phyloP scores from a whole-genome alignment of 2,797 vertebrate genomes.

The Xiphorhynchus erythropygius region DNA sequence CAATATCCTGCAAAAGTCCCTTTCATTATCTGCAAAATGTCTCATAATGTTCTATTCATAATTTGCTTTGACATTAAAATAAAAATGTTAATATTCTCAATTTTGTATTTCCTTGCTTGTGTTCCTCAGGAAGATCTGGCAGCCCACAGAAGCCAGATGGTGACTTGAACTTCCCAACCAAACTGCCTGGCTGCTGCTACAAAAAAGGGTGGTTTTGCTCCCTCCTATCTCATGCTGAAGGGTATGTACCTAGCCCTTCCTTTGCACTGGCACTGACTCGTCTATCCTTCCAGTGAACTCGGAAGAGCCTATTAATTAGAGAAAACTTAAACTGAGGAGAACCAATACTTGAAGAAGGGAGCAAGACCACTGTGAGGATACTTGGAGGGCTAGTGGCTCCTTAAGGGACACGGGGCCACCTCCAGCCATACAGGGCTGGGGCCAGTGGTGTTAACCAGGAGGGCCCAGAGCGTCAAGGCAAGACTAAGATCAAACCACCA shows the following conservation, averaged over 20 bases:
- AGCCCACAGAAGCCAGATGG: slow-evolving; percentile 31
- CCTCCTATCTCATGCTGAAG: background rate
- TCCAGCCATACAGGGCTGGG: background rate
- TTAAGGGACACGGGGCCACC: rapidly evolving
- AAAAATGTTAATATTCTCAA: slow-evolving; percentile 23
- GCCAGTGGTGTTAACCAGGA: background rate
- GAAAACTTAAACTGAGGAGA: background rate
- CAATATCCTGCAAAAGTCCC: background rate
- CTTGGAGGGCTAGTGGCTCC: background rate
- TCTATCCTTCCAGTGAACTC: background rate
- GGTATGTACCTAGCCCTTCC: background rate
- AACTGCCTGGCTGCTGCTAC: background rate
- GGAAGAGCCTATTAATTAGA: background rate
- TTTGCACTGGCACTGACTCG: background rate
- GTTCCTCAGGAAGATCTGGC: slow-evolving; percentile 22
- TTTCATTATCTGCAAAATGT: slow-evolving; percentile 8
- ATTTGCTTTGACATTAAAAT: slow-evolving; percentile 46
- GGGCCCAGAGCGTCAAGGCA: background rate
- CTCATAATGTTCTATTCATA: slow-evolving; percentile 16
- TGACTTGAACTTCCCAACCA: background rate
- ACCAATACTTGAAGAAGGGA: background rate
- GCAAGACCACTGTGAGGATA: background rate
- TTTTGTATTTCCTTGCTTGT: background rate
- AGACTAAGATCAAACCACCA: background rate
- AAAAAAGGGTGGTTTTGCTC: background rate